Percentiles rank a stretch among this genome's conserved stretches.
These are phyloP conservation scores for Micoletzkya japonica DNA, from an alignment of 2,888 invertebrate genomes.

Conservation along the genomic window DNA sequence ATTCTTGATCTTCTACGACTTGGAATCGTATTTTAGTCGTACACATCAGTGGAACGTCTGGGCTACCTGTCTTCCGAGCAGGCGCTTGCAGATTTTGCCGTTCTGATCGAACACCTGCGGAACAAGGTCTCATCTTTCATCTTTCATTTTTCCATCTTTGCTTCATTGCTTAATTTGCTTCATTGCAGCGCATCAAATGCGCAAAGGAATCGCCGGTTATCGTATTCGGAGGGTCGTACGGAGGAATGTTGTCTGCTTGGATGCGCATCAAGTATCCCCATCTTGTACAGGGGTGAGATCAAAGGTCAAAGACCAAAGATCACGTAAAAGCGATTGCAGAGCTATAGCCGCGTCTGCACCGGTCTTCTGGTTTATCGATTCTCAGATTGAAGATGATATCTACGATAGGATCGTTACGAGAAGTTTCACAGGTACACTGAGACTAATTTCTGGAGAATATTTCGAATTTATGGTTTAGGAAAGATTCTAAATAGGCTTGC, in stretches of 20 bases:
- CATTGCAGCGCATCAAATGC: conserved; percentile 30
- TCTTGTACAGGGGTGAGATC: conserved; percentile 74
- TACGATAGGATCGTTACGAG: conserved; percentile 74
- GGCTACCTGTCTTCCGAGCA: conserved; percentile 83
- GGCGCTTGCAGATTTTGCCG: conserved; percentile 88
- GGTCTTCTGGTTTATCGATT: conserved; percentile 79
- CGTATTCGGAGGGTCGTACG: conserved; percentile 85
- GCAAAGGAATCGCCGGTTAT: conserved; percentile 75
- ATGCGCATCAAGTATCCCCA: conserved; percentile 92
- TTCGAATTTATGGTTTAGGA: too few relatives aligned
- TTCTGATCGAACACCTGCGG: conserved; percentile 75
- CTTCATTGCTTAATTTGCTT: too few relatives aligned
- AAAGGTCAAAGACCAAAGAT: not conserved
- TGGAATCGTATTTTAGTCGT: conserved; percentile 21
- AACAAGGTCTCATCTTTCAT: not conserved
- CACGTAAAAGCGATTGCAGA: conserved; percentile 66
- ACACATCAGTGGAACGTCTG: conserved; percentile 51
- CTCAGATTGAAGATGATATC: conserved; percentile 41
- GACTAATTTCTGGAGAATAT: too few relatives aligned
- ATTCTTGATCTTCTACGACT: too few relatives aligned
- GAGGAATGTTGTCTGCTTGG: conserved; percentile 95
- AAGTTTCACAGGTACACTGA: conserved; percentile 73
- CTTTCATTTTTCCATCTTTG: not conserved
- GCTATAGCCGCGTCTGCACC: conserved; percentile 93
- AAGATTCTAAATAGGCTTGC: too few relatives aligned